Evolutionary conservation across 2,797 vertebrate species (phyloP).

Genomic region (Eulemur coronatus): DNA sequence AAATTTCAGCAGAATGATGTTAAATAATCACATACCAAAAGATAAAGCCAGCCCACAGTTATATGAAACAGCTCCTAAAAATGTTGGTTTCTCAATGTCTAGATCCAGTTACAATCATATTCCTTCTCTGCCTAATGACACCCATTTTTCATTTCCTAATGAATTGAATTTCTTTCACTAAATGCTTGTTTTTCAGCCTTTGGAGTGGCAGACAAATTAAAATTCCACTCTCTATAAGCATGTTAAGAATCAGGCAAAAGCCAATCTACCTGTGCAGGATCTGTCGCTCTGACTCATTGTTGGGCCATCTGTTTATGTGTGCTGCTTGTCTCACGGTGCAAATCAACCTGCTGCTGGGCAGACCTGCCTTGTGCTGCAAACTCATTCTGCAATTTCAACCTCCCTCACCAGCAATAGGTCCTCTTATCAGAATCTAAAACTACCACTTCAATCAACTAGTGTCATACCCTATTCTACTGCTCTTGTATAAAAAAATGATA

Average conservation of each 20-base stretch:
- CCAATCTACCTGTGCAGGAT: conserved; percentile 55
- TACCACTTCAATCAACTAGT: conserved; percentile 53
- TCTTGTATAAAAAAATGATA: conserved; percentile 30
- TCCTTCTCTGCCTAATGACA: conserved; percentile 35
- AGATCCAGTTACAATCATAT: conserved; percentile 5
- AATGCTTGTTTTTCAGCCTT: conserved; percentile 48
- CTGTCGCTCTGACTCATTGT: conserved; percentile 55
- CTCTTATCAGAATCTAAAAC: conserved; percentile 64
- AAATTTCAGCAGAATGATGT: background rate
- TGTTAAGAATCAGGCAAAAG: conserved; percentile 61
- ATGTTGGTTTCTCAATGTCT: conserved; percentile 8
- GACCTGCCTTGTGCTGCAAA: conserved; percentile 65
- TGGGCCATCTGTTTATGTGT: conserved; percentile 55
- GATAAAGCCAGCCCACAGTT: background rate
- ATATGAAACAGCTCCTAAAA: background rate
- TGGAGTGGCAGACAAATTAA: conserved; percentile 23
- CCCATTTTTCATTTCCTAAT: conserved; percentile 43
- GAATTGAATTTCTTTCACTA: conserved; percentile 42
- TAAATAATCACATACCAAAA: background rate
- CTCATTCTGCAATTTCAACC: conserved; percentile 68
- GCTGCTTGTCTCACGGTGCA: conserved; percentile 42
- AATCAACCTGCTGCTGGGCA: conserved; percentile 53
- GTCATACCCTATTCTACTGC: conserved; percentile 54
- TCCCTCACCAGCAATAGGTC: conserved; percentile 61
- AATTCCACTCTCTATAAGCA: conserved; percentile 32